These are phyloP conservation scores for Lissonota sp. DNA, from an alignment of 2,888 invertebrate genomes.

Conservation along the genomic window DNA sequence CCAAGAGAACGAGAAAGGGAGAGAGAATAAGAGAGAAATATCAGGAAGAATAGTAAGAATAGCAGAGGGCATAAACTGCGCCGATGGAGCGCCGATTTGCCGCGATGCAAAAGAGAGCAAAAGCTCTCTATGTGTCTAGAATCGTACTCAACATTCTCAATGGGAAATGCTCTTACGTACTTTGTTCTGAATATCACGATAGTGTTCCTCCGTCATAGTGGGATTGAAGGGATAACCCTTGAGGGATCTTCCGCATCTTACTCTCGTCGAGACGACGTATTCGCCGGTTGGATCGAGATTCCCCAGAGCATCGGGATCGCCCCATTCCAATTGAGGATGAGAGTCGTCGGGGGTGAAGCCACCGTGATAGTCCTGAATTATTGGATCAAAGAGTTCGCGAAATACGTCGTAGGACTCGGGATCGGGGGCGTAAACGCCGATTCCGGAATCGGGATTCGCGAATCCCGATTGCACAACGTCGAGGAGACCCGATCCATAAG, in stretches of 20 bases:
- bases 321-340: constrained; percentile 88
- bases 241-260: constrained; percentile 87
- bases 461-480: constrained; percentile 89
- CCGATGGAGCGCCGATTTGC: not conserved
- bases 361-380: constrained; percentile 89
- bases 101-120: not conserved
- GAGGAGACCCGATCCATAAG: constrained; percentile 86
- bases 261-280: constrained; percentile 88
- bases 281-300: constrained; percentile 87
- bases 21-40: not conserved
- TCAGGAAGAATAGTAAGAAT: too few species aligned
- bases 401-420: constrained; percentile 88
- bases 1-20: constrained; percentile 6
- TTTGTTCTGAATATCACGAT: constrained; percentile 87
- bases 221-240: constrained; percentile 89
- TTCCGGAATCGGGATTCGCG: constrained; percentile 88
- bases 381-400: constrained; percentile 87
- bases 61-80: too few species aligned
- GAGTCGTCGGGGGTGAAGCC: constrained; percentile 86
- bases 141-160: too few species aligned
- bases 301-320: constrained; percentile 85
- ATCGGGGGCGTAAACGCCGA: constrained; percentile 89
- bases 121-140: not conserved
- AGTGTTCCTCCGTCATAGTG: constrained; percentile 87
- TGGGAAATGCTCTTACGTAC: constrained; percentile 69